Percentiles rank a stretch among this genome's conserved stretches.
These are phyloP conservation scores for Aphidius colemani DNA, from an alignment of 2,888 invertebrate genomes.

Conservation along the genomic window DNA sequence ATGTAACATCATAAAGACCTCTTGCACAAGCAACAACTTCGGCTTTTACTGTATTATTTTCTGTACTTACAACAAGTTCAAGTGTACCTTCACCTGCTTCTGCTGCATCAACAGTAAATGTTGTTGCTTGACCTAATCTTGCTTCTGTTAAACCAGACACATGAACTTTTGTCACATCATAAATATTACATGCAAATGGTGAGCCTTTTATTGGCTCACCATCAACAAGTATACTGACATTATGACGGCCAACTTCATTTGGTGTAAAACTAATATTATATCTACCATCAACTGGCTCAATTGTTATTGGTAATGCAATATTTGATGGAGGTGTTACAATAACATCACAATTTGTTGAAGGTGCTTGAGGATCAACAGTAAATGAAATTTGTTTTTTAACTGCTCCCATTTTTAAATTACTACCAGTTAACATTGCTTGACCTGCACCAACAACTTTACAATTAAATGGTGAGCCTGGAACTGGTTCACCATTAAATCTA, in stretches of 20 bases:
- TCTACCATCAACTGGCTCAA: constrained; percentile 69
- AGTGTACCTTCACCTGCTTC: constrained; percentile 93
- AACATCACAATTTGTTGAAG: constrained; percentile 54
- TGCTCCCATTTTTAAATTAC: constrained; percentile 72
- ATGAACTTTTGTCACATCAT: constrained; percentile 77
- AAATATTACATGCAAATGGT: constrained; percentile 92
- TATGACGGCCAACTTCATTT: constrained; percentile 84
- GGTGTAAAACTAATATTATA: constrained; percentile 82
- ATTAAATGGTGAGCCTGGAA: constrained; percentile 88
- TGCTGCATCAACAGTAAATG: constrained; percentile 92
- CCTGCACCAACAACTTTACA: constrained; percentile 78
- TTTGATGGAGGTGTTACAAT: constrained; percentile 85
- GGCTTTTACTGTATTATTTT: constrained; percentile 87
- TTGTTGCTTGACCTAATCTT: constrained; percentile 78
- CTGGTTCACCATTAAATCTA: constrained; percentile 73
- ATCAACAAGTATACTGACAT: constrained; percentile 80
- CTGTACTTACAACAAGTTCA: constrained; percentile 88
- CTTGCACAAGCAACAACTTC: constrained; percentile 88
- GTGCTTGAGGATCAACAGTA: constrained; percentile 63
- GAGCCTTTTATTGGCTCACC: constrained; percentile 87
- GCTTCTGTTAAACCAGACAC: constrained; percentile 57
- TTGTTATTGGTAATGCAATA: constrained; percentile 74
- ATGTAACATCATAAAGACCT: constrained; percentile 90
- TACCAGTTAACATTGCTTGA: constrained; percentile 70
- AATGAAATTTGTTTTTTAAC: constrained; percentile 70